Conservation (phyloP, 2,888 invertebrate species). For the Tridacna gigas region DNA sequence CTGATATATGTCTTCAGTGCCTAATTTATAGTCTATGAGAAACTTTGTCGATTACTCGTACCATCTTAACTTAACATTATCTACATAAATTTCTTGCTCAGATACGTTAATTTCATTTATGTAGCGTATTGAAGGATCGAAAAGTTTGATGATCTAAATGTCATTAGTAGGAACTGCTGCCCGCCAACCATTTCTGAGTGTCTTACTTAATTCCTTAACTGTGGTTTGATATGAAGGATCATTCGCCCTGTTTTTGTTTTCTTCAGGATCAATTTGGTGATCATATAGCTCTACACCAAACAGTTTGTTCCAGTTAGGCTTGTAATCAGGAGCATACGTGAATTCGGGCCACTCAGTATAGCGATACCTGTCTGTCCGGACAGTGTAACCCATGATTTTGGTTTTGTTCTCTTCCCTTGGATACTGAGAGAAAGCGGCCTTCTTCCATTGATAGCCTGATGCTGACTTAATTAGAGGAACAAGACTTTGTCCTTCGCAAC, state of each 20-base stretch:
- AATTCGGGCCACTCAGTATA: constrained; percentile 66
- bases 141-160: neutral
- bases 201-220: constrained; percentile 37
- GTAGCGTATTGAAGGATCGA: neutral
- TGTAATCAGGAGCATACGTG: constrained; percentile 46
- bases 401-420: constrained; percentile 51
- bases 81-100: neutral
- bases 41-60: neutral
- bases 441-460: constrained; percentile 43
- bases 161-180: constrained; percentile 4
- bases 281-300: constrained; percentile 91
- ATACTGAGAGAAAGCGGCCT: constrained; percentile 66
- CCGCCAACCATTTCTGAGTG: constrained; percentile 59
- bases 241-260: constrained; percentile 89
- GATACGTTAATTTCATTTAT: neutral
- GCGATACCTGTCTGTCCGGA: constrained; percentile 65
- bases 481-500: constrained; percentile 70
- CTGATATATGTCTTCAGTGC: too few species aligned
- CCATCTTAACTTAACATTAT: neutral
- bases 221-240: constrained; percentile 81
- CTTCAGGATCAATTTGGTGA: constrained; percentile 89
- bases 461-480: constrained; percentile 56
- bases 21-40: too few species aligned
- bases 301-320: constrained; percentile 78
- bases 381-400: constrained; percentile 70